Evolutionary conservation across 2,797 vertebrate species (phyloP).

Genomic region (Pyrocephalus nanus): DNA sequence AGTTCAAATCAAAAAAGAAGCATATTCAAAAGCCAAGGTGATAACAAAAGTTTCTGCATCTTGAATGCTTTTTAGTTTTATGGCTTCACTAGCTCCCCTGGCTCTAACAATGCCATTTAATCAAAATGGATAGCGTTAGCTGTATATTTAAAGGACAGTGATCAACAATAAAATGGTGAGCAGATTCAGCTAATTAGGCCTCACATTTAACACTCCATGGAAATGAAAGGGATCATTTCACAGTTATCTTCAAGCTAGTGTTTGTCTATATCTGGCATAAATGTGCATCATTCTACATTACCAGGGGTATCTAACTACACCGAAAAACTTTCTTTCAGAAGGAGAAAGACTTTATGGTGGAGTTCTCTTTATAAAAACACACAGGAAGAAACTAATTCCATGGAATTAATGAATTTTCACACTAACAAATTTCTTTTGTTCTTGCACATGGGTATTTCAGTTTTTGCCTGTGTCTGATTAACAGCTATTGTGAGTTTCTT

Average conservation of each 20-base stretch:
- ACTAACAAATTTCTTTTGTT: background rate
- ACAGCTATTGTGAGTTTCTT: background rate
- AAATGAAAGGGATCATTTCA: background rate
- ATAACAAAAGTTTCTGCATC: background rate
- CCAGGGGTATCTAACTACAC: background rate
- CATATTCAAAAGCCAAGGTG: background rate
- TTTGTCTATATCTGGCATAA: background rate
- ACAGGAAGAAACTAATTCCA: background rate
- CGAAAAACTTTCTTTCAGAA: background rate
- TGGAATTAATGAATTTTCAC: background rate
- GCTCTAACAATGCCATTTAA: background rate
- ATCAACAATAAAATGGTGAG: conserved; percentile 2
- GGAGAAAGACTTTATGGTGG: background rate
- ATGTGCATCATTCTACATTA: background rate
- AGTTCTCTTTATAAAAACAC: background rate
- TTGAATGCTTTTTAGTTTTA: background rate
- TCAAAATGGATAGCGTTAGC: background rate
- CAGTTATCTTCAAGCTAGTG: background rate
- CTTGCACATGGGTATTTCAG: background rate
- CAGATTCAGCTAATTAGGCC: background rate
- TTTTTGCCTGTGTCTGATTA: background rate
- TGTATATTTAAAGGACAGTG: background rate
- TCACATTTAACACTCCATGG: background rate
- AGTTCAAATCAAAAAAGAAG: background rate
- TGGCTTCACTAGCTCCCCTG: background rate